Percentiles rank a stretch among this genome's conserved stretches.
Evolutionary conservation across 2,888 invertebrate species (phyloP).

Genomic region (Xestia c-nigrum): DNA sequence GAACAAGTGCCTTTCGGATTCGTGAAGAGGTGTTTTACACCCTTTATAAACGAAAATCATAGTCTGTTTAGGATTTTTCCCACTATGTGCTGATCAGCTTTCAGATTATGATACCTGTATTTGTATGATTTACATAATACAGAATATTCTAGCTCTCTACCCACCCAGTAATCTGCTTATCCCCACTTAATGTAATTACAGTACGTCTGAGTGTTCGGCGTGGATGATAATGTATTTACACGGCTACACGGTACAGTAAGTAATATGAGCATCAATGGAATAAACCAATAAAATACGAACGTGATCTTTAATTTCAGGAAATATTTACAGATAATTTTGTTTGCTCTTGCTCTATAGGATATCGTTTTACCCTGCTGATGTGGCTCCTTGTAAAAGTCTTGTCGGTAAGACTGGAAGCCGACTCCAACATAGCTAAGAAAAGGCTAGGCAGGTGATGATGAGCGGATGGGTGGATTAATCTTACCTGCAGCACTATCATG

Average conservation of each 20-base stretch:
- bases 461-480: slow-evolving; percentile 19
- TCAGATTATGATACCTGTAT: background rate
- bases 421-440: background rate
- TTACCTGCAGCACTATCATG: slow-evolving; percentile 78
- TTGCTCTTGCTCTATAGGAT: background rate
- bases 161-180: background rate
- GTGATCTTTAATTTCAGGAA: background rate
- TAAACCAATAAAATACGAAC: background rate
- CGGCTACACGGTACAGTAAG: background rate
- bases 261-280: background rate
- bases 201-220: slow-evolving; percentile 16
- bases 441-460: background rate
- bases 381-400: background rate
- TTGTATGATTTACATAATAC: background rate
- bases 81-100: background rate
- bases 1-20: too few relatives aligned
- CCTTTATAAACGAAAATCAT: background rate
- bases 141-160: background rate
- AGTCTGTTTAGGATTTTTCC: background rate
- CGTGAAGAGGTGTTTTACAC: too few relatives aligned
- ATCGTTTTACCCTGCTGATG: background rate
- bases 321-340: background rate
- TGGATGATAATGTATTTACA: slow-evolving; percentile 18
- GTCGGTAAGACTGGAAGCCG: background rate
- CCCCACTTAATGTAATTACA: slow-evolving; percentile 52